Conservation (phyloP, 2,888 invertebrate genomes). For the Stenotaenia linearis region DNA sequence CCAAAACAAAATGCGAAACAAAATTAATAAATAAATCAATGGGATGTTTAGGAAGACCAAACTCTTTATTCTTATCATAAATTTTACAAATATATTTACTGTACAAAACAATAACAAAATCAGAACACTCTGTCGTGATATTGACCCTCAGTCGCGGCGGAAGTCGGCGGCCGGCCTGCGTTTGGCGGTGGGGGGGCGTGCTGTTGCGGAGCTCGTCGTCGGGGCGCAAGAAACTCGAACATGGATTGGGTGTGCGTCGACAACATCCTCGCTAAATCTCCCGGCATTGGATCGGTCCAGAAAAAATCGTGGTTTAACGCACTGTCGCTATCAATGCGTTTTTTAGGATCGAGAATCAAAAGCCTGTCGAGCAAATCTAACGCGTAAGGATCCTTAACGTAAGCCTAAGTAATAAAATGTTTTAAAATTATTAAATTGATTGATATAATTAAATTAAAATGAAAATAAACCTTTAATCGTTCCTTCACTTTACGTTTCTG, state of each 20-base stretch:
- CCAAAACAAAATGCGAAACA: background rate
- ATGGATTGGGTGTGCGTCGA: conserved; percentile 85
- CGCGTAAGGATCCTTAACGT: conserved; percentile 85
- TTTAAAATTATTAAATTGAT: background rate
- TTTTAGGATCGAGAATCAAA: conserved; percentile 83
- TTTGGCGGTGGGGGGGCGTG: conserved; percentile 46
- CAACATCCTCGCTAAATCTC: conserved; percentile 82
- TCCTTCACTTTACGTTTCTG: conserved; percentile 62
- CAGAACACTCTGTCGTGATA: conserved; percentile 82
- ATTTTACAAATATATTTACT: background rate
- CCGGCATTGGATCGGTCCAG: conserved; percentile 96
- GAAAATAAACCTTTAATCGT: conserved; percentile 40
- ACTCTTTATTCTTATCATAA: background rate
- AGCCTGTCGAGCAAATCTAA: conserved; percentile 89
- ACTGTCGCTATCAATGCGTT: conserved; percentile 79
- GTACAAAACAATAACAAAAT: conserved; percentile 17
- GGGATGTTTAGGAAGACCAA: background rate
- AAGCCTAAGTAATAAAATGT: conserved; percentile 54
- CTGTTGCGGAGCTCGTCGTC: conserved; percentile 62
- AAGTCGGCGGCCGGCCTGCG: conserved; percentile 42
- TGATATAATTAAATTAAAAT: conserved; percentile 29
- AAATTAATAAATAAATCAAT: background rate
- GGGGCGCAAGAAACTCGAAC: conserved; percentile 85
- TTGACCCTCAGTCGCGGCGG: conserved; percentile 60
- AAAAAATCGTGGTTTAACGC: conserved; percentile 97